These are phyloP conservation scores for Diacarnus erythraeanus DNA, from an alignment of 37 sponge, comb jelly and placozoan genomes.

Conservation along the genomic window DNA sequence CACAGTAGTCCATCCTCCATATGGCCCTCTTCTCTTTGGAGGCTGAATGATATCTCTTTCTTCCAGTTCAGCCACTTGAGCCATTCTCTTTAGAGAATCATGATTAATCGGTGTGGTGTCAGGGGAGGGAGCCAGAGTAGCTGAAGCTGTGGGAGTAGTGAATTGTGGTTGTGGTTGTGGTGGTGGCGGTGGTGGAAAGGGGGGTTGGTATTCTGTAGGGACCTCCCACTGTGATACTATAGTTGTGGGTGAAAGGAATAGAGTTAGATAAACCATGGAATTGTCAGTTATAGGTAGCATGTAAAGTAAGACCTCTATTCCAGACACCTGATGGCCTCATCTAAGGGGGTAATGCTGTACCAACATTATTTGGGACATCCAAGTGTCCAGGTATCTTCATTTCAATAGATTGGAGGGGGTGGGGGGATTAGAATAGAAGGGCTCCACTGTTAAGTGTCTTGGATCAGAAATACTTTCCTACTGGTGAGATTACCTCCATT, in stretches of 20 bases:
- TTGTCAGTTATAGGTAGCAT: neutral
- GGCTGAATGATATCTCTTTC: neutral
- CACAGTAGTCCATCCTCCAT: conserved; percentile 77
- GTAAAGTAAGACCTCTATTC: too few species aligned
- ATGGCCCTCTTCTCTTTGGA: conserved; percentile 31
- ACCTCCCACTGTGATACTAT: conserved; percentile 64
- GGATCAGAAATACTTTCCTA: too few species aligned
- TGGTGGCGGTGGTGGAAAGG: neutral
- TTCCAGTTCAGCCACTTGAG: neutral
- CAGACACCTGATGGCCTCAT: too few species aligned
- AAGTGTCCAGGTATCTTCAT: too few species aligned
- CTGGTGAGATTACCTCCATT: conserved; percentile 75
- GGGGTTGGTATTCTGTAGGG: conserved; percentile 25
- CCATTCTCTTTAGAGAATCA: conserved; percentile 14
- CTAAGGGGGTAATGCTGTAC: too few species aligned
- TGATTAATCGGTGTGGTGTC: neutral
- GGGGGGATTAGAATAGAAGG: too few species aligned
- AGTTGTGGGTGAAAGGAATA: neutral
- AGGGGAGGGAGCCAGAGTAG: neutral
- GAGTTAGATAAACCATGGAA: neutral
- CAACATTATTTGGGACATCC: too few species aligned
- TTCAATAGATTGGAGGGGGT: too few species aligned
- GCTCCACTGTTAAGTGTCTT: too few species aligned
- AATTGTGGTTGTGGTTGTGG: neutral
- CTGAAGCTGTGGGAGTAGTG: neutral